Base-by-base conservation (phyloP, 2,113 vertebrate genomes). In the Tenebrosternarchus preto region DNA sequence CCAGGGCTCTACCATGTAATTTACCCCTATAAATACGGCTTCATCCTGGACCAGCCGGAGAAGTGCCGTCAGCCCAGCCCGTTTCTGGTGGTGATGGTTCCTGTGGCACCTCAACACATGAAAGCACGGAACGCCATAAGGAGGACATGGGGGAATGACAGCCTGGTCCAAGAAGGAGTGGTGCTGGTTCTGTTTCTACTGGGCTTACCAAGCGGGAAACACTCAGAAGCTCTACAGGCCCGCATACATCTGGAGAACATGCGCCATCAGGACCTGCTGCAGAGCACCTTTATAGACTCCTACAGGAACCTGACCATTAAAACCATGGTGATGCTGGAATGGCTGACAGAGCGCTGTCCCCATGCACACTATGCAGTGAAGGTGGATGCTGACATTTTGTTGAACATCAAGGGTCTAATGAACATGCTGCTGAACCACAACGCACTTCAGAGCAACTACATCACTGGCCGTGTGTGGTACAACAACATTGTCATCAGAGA, bases 391-490 rank as follows among this genome's bases (percentile, higher is more conserved):
- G 97, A 98, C 57, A 91, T 96, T 85, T 91, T 98, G 76, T 91
- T 98, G 63, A 94, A 96, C 29, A 93, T 95, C 0, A 90, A 86
- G 0, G 96, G 96, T 77, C 88, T 97, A 90, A 92, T 96, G 73
- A 91, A 91, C 39, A 94, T 96, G 88, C 90, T 98, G 61, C 56
- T 95, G 78, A 92, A 92, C 82, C 92, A 93, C 64, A 90, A 89
- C 24, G 87, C 91, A 46, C 87, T 93, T 0, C 91, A 91, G 81
- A 88, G 80, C 59, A 94, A 94, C 84, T 98, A 96, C 81, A 95
- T 96, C 64, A 95, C 95, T 1, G 97, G 97, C 59, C 90, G 95
- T 84, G 92, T 98, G 87, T 97, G 95, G 95, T 93, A 95, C 86
- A 93, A 93, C 77, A 96, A 94, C 0, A 91, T 93, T 19, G 95